phyloP scores from a whole-genome alignment of 2,888 invertebrate genomes.

The Heteromurus nitidus region DNA sequence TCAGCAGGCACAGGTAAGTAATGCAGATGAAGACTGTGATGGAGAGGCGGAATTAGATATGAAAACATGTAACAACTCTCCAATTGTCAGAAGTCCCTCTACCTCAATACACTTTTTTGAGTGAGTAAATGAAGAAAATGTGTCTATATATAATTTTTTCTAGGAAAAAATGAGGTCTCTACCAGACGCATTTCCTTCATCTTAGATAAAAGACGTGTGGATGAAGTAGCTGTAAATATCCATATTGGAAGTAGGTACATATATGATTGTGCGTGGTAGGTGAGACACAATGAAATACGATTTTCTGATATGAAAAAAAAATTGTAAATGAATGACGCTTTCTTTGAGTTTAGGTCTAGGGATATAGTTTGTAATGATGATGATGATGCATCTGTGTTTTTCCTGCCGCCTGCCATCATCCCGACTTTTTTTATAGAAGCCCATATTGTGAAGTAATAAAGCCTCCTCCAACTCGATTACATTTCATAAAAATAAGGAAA shows the following conservation, averaged over 20 bases:
- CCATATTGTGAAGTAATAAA: not conserved
- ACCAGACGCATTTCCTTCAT: constrained; percentile 9
- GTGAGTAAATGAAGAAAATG: constrained; percentile 2
- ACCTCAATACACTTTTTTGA: no score
- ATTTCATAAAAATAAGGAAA: not conserved
- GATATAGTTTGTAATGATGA: constrained; percentile 9
- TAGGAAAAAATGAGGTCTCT: constrained; percentile 11
- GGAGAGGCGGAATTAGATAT: constrained; percentile 4
- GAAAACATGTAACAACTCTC: not conserved
- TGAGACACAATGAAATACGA: no score
- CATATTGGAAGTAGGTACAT: constrained; percentile 1
- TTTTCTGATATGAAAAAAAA: no score
- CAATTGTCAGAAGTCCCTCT: no score
- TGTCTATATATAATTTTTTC: constrained; percentile 10
- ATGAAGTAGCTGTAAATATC: constrained; percentile 14
- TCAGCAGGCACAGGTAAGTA: not conserved
- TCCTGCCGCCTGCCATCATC: not conserved
- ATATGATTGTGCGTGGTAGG: not conserved
- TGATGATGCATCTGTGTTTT: not conserved
- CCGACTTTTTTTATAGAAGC: not conserved
- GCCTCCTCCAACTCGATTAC: not conserved
- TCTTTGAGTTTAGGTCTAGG: not conserved
- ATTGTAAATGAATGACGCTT: not conserved
- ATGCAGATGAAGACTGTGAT: not conserved
- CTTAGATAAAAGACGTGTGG: not conserved